Conservation (phyloP, 2,113 vertebrate species). For the Corvus cornix region DNA sequence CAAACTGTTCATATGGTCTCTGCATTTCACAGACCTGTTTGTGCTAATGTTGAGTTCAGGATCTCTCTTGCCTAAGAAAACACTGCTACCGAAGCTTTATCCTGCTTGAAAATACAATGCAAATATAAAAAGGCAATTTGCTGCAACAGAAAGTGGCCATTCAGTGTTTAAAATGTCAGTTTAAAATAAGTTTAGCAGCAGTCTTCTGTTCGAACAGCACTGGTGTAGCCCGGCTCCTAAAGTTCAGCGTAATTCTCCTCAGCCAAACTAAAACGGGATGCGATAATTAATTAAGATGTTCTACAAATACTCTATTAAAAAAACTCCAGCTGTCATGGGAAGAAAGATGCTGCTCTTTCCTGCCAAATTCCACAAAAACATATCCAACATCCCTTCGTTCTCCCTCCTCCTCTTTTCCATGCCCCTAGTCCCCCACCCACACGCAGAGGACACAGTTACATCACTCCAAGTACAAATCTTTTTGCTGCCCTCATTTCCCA, state of each 20-base stretch:
- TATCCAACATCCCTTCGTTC: neutral
- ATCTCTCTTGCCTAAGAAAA: neutral
- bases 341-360: neutral
- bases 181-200: neutral
- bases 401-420: neutral
- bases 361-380: neutral
- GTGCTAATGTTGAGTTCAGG: neutral
- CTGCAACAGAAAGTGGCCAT: neutral
- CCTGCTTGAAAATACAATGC: neutral
- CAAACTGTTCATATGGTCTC: neutral
- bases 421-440: neutral
- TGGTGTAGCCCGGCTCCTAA: neutral
- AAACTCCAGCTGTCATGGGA: neutral
- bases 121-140: neutral
- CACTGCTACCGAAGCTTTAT: neutral
- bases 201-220: neutral
- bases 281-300: neutral
- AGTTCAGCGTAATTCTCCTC: neutral
- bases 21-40: neutral
- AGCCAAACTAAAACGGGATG: neutral
- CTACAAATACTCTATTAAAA: neutral
- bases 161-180: neutral
- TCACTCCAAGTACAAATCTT: slow-evolving; percentile 12
- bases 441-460: neutral
- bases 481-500: slow-evolving; percentile 40